Conservation (phyloP, 2,888 invertebrate species). For the Diabrotica balteata region DNA sequence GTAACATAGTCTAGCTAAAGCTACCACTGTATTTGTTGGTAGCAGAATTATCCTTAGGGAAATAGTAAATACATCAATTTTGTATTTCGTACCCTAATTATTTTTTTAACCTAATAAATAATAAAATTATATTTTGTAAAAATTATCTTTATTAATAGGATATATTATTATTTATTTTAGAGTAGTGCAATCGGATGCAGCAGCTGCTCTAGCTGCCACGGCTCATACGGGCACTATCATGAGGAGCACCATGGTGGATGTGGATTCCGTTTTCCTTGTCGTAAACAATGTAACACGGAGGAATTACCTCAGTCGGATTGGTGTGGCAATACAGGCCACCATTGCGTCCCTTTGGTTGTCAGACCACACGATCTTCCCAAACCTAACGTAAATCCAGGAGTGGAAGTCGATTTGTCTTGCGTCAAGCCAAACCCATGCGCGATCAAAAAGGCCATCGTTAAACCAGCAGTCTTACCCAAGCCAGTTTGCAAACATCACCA, state of each 20-base stretch:
- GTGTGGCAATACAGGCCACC: constrained; percentile 1
- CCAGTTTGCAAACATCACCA: constrained; percentile 43
- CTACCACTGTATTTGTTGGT: too few species aligned
- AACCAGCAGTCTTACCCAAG: constrained; percentile 54
- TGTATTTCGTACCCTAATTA: too few species aligned
- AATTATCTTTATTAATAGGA: too few species aligned
- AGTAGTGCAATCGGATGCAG: neutral
- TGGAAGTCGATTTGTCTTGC: constrained; percentile 31
- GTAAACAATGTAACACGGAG: neutral
- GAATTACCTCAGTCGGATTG: constrained; percentile 8
- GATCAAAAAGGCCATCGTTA: constrained; percentile 52
- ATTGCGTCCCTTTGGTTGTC: constrained; percentile 49
- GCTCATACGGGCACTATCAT: neutral
- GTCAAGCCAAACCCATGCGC: constrained; percentile 52
- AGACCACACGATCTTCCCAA: constrained; percentile 51
- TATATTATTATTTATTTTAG: too few species aligned
- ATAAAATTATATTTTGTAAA: too few species aligned
- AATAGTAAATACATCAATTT: too few species aligned
- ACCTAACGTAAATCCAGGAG: constrained; percentile 31
- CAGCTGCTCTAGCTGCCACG: constrained; percentile 5
- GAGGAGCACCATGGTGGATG: constrained; percentile 10
- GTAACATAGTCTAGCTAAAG: too few species aligned
- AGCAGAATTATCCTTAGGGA: too few species aligned
- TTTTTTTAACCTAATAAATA: too few species aligned
- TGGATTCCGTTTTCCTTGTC: constrained; percentile 14